phyloP scores from a whole-genome alignment of 2,797 vertebrate species.

The Cetoscarus ocellatus region DNA sequence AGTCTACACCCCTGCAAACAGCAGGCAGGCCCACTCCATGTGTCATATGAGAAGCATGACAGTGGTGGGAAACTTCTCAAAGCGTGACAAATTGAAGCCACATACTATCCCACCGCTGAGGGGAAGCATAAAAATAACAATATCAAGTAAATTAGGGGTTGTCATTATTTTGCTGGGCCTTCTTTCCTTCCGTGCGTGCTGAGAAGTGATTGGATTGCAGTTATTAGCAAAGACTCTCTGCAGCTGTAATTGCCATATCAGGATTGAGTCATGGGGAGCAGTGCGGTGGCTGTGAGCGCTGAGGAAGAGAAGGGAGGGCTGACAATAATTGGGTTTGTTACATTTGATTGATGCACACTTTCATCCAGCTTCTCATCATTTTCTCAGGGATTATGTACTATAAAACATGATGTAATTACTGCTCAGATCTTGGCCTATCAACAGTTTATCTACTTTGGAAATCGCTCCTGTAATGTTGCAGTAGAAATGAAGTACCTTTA shows the following conservation, averaged over 20 bases:
- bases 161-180: conserved; percentile 71
- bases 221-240: conserved; percentile 79
- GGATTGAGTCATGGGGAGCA: conserved; percentile 74
- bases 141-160: conserved; percentile 74
- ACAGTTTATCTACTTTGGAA: conserved; percentile 74
- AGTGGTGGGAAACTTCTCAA: neutral
- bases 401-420: conserved; percentile 83
- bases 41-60: neutral
- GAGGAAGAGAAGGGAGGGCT: conserved; percentile 62
- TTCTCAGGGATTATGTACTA: conserved; percentile 75
- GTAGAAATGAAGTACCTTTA: conserved; percentile 60
- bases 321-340: conserved; percentile 82
- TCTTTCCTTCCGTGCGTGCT: conserved; percentile 59
- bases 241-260: conserved; percentile 80
- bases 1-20: neutral
- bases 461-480: conserved; percentile 53
- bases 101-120: conserved; percentile 57
- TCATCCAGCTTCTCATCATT: conserved; percentile 74
- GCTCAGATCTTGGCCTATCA: conserved; percentile 73
- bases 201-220: conserved; percentile 78
- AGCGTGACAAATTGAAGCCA: conserved; percentile 38
- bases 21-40: neutral
- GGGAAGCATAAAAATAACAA: conserved; percentile 68
- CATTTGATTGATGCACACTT: conserved; percentile 79
- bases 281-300: conserved; percentile 68